Conservation (phyloP, 1,140 invertebrate species). For the Pectinophora gossypiella region DNA sequence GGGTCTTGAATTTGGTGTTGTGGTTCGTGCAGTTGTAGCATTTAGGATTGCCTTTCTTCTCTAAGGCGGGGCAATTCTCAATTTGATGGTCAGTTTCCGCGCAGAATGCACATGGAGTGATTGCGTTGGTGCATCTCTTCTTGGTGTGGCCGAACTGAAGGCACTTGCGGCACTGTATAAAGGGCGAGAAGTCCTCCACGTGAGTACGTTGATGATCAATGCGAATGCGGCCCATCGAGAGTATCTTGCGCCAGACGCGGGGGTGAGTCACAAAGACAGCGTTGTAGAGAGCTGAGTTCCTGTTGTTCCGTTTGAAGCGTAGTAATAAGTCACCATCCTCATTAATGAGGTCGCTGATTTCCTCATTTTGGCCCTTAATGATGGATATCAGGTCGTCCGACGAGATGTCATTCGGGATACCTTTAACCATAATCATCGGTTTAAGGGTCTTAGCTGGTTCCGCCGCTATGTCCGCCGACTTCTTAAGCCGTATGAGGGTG, state of each 20-base stretch:
- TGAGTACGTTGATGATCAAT: conserved; percentile 2
- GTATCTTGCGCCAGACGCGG: not conserved
- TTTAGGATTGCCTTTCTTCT: not conserved
- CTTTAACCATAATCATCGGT: not conserved
- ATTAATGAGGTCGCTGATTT: not conserved
- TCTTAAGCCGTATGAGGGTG: not conserved
- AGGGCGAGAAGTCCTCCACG: conserved; percentile 5
- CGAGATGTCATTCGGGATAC: not conserved
- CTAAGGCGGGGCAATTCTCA: not conserved
- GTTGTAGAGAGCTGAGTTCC: not conserved
- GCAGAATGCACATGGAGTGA: not conserved
- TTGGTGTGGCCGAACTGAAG: not conserved
- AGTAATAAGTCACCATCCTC: not conserved
- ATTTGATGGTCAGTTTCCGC: not conserved
- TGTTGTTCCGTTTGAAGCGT: not conserved
- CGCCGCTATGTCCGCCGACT: not conserved
- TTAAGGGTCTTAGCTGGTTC: not conserved
- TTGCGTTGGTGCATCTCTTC: not conserved
- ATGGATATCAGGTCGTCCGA: not conserved
- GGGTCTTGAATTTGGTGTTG: not conserved
- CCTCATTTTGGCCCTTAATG: not conserved
- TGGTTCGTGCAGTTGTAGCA: not conserved
- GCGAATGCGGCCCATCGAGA: not conserved
- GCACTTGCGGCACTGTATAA: conserved; percentile 3
- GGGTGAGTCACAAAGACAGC: not conserved